Evolutionary conservation across 2,888 invertebrate genomes (phyloP), one percentile per base, ranked within the genome.

Genomic region (Gerris lacustris): DNA sequence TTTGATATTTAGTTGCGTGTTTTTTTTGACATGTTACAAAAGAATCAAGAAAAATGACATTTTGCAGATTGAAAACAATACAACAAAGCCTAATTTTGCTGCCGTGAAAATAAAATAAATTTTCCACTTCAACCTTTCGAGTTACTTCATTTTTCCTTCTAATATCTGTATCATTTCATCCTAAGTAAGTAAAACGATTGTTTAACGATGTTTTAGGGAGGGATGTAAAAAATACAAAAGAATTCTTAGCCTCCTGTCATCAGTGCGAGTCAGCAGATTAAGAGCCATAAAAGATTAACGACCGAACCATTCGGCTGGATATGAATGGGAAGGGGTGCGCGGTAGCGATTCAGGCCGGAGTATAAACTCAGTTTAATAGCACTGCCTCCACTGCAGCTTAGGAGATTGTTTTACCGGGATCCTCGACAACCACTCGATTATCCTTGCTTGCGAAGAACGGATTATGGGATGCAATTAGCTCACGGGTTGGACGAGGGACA

Each of bases 281-380:
- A 55, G 11, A 55, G 55, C 55, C 15, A 55, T 55, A 55, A 55
- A 55, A 55, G 9, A 55, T 55, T 55, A 55, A 55, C 55, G 55
- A 55, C 55, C 15, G 31, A 31, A 31, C 31, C 31, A 31, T 31
- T 31, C 15, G 15, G 55, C 15, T 15, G 55, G 15, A 15, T 55
- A 55, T 55, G 55, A 55, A 55, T 55, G 55, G 15, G 55, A 55
- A 9, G 55, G 9, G 55, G 55, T 55, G 55, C 55, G 11, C 55
- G 55, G 55, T 55, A 55, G 55, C 55, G 5, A 55, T 55, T 2
- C 55, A 15, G 15, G 11, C 15, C 9, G 15, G 11, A 55, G 15
- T 55, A 55, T 55, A 55, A 55, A 55, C 55, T 55, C 55, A 55
- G 15, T 55, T 55, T 55, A 55, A 55, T 55, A 55, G 55, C 55